These are phyloP conservation scores for Apocheima hispidaria DNA, from an alignment of 2,888 invertebrate genomes.

Conservation along the genomic window DNA sequence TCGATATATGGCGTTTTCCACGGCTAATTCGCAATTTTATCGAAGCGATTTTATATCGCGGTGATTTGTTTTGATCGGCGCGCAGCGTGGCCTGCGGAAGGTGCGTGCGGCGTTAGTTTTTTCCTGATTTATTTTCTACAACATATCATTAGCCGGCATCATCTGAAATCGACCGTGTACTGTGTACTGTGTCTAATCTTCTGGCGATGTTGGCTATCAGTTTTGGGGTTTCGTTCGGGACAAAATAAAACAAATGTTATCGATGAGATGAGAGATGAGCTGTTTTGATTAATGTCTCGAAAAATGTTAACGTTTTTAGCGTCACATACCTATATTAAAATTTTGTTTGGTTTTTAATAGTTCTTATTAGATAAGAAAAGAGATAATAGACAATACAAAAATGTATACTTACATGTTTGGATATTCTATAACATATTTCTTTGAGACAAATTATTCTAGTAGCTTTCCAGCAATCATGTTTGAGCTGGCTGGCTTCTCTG, in stretches of 20 bases:
- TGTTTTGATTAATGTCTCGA: too few relatives aligned
- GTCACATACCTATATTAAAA: too few relatives aligned
- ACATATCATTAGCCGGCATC: conserved; percentile 54
- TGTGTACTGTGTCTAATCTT: conserved; percentile 46
- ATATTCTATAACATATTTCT: too few relatives aligned
- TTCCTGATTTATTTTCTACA: conserved; percentile 50
- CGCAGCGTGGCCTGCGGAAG: not conserved
- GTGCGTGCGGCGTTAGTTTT: conserved; percentile 27
- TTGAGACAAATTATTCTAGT: too few relatives aligned
- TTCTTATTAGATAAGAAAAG: too few relatives aligned
- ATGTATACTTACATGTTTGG: too few relatives aligned
- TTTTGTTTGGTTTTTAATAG: too few relatives aligned
- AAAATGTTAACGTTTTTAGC: too few relatives aligned
- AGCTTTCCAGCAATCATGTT: too few relatives aligned
- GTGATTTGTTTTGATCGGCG: conserved; percentile 26
- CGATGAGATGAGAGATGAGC: too few relatives aligned
- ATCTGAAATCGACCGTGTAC: conserved; percentile 48
- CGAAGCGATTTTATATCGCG: conserved; percentile 14
- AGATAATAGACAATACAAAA: too few relatives aligned
- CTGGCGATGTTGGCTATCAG: conserved; percentile 23
- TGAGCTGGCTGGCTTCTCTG: too few relatives aligned
- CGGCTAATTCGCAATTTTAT: conserved; percentile 29
- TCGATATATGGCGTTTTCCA: conserved; percentile 22
- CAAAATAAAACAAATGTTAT: not conserved
- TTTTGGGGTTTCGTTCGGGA: conserved; percentile 16